These are phyloP conservation scores for Eremophila alpestris DNA, from an alignment of 2,797 vertebrate genomes.

Conservation along the genomic window DNA sequence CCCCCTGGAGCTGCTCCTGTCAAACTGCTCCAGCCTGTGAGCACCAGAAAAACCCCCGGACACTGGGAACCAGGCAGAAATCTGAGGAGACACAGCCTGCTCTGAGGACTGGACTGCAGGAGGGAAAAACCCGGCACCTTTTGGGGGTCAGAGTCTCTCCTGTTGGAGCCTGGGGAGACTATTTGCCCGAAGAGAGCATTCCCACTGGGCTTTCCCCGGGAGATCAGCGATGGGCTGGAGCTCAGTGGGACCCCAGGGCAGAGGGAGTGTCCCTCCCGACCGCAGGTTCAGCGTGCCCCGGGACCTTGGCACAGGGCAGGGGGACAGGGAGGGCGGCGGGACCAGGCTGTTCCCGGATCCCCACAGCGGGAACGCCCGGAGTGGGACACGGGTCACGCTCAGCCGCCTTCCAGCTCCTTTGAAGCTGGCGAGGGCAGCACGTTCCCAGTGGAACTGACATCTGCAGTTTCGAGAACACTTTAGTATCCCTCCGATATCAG, in stretches of 20 bases:
- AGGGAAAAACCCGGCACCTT: neutral
- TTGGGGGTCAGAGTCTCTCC: neutral
- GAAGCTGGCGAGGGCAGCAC: neutral
- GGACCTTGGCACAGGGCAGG: neutral
- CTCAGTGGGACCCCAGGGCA: neutral
- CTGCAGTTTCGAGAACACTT: neutral
- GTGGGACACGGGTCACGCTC: neutral
- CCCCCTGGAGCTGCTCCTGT: neutral
- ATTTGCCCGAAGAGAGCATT: neutral
- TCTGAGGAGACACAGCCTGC: neutral
- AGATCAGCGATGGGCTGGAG: neutral
- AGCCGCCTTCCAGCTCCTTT: neutral
- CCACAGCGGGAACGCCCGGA: neutral
- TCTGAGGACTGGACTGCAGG: rapidly evolving
- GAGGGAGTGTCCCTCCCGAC: rapidly evolving
- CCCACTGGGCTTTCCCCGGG: rapidly evolving
- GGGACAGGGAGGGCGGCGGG: neutral
- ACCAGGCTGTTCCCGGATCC: neutral
- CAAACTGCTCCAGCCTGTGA: neutral
- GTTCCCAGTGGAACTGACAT: neutral
- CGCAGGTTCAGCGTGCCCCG: neutral
- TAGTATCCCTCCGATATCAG: neutral
- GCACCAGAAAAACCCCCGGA: rapidly evolving
- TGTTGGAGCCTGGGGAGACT: neutral
- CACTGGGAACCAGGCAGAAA: neutral